Base-by-base conservation (phyloP, 2,888 invertebrate genomes). In the Polia nebulosa region DNA sequence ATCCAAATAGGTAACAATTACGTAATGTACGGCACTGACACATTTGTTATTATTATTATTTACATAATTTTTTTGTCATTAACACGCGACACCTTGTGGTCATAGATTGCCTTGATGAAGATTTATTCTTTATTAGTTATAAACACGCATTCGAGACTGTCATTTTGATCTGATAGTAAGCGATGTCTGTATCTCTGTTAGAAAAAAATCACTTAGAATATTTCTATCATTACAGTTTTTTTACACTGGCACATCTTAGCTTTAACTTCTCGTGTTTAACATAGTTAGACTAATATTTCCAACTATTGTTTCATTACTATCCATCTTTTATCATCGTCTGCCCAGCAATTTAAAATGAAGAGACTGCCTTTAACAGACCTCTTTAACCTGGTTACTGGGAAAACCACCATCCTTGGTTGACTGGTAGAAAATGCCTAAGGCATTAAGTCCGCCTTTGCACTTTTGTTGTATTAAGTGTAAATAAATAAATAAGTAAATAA, bases 1-100 rank as follows among this genome's bases (percentile, higher is more conserved):
- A 1, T 64, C 74, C 73, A 74, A 22, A 68, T 22, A n/a, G n/a
- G n/a, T n/a, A 63, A 73, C 27, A 22, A 73, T 7, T 63, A 27
- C 3, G 8, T 51, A 17, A 34, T 17, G n/a, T 27, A 44, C 36
- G 65, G 11, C 68, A 68, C 22, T 68, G 68, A 74, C 68, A 68
- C 11, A 27, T 51, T 68, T 68, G 73, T 64, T 41, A 63, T 49
- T 41, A 63, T 49, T 27, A 29, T 27, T 64, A 29, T 49, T 49
- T 11, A 60, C 6, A 36, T 47, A 8, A 9, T 62, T 72, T 72
- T 47, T 47, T 67, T 49, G 15, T 34, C 5, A 34, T 22, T 20
- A n/a, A 44, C 34, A 73, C 34, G 34, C 49, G 27, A 64, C 22
- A 34, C 0, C 2, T 49, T 49, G n/a, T 49, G 15, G 4, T 34